These are phyloP conservation scores for Myopa testacea DNA, from an alignment of 2,888 invertebrate genomes.

Conservation along the genomic window DNA sequence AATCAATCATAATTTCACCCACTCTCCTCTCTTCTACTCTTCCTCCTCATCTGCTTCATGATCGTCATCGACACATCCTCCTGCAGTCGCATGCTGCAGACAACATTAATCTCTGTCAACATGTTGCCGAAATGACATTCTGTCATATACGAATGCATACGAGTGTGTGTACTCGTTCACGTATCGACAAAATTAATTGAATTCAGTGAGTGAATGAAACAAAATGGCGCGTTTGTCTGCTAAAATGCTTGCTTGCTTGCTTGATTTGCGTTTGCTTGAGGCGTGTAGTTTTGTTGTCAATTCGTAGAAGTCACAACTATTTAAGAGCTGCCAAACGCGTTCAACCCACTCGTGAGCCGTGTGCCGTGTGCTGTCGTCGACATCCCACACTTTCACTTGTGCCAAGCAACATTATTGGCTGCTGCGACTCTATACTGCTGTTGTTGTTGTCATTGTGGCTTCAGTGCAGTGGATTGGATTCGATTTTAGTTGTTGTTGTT, in stretches of 20 bases:
- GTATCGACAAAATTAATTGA: slow-evolving; percentile 54
- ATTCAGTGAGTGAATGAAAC: slow-evolving; percentile 25
- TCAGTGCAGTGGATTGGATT: neutral
- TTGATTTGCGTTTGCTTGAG: neutral
- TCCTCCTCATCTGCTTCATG: neutral
- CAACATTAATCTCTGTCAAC: slow-evolving; percentile 52
- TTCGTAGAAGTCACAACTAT: neutral
- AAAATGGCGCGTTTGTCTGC: slow-evolving; percentile 18
- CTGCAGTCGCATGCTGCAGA: slow-evolving; percentile 1
- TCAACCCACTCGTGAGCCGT: slow-evolving; percentile 42
- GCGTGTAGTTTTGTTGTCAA: neutral
- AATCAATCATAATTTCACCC: too few relatives aligned
- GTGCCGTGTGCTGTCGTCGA: neutral
- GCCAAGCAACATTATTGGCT: slow-evolving; percentile 10
- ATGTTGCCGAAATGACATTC: slow-evolving; percentile 49
- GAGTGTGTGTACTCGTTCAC: neutral
- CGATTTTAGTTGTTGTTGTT: neutral
- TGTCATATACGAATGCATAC: slow-evolving; percentile 44
- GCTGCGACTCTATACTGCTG: neutral
- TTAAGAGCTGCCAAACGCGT: slow-evolving; percentile 40
- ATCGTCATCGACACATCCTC: neutral
- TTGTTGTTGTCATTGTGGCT: neutral
- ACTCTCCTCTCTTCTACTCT: too few relatives aligned
- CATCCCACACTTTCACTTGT: slow-evolving; percentile 35
- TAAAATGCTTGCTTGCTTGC: too few relatives aligned